Conservation (phyloP, 2,113 vertebrate genomes). For the Engystomops pustulosus region DNA sequence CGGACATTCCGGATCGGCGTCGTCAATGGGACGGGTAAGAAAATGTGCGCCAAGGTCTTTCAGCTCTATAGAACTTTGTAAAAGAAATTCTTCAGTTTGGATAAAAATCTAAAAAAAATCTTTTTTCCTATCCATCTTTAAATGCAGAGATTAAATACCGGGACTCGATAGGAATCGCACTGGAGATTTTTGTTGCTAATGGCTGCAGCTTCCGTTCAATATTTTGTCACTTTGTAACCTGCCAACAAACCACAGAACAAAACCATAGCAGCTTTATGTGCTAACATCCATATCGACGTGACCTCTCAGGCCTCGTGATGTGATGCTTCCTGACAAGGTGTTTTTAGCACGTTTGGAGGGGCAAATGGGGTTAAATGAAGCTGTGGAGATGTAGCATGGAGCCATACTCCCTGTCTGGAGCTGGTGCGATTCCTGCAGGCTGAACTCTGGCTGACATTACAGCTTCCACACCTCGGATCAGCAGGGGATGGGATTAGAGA, state of each 20-base stretch:
- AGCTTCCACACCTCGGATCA: slow-evolving; percentile 43
- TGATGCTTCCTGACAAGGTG: slow-evolving; percentile 1
- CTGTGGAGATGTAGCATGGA: background rate
- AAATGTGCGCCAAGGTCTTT: too few species aligned
- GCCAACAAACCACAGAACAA: background rate
- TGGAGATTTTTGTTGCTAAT: too few species aligned
- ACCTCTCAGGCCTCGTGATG: background rate
- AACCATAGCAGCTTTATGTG: background rate
- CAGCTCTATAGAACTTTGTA: too few species aligned
- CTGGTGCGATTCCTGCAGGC: background rate
- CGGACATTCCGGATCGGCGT: too few species aligned
- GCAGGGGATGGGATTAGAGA: slow-evolving; percentile 26
- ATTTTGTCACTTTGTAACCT: slow-evolving; percentile 13
- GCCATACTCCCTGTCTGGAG: background rate
- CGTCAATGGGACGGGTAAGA: too few species aligned
- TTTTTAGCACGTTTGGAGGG: slow-evolving; percentile 23
- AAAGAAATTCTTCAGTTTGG: too few species aligned
- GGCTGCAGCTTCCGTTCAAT: background rate
- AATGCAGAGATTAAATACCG: too few species aligned
- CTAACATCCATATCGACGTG: background rate
- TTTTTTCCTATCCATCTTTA: too few species aligned
- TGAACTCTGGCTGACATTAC: slow-evolving; percentile 54
- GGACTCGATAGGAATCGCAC: too few species aligned
- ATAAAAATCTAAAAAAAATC: too few species aligned
- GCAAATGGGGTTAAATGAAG: slow-evolving; percentile 4